Base-by-base conservation (phyloP, 2,888 invertebrate genomes). In the Papilio elwesi region DNA sequence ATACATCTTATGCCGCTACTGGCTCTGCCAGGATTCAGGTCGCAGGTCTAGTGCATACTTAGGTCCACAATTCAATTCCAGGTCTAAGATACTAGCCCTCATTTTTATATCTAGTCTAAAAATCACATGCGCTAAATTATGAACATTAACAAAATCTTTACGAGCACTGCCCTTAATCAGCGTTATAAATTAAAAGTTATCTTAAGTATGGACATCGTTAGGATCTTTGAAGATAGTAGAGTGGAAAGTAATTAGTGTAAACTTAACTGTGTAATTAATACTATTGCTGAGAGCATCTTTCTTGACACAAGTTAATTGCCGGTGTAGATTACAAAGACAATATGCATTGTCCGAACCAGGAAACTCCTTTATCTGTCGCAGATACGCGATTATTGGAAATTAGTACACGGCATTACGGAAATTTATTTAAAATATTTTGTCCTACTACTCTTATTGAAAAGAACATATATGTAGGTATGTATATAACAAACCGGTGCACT, bases 171-270 rank as follows among this genome's bases (percentile, higher is more conserved):
- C 65, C 70, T 57, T 71, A 71, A 70, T 55, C 55, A 55, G 48
- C 15, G 59, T 59, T 66, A 73, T 69, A 57, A 69, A 69, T 73
- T 73, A 59, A 55, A 70, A 15, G 13, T 67, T 74, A 74, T 74
- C 73, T 74, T 70, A 70, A 74, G 53, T 67, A 70, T 10, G 1
- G 26, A 49, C 53, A 52, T 67, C 73, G 43, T 74, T 74, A 70
- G 66, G 53, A 67, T 74, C 73, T 48, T 69, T 62, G 70, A 62
- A 67, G 53, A 70, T 70, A 63, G 53, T 67, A 53, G 52, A 66
- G 62, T 59, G 65, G 65, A 11, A 66, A 52, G 51, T 68, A 74
- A 74, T 74, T 74, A 70, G 53, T 57, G 53, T 70, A 16, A 69
- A 57, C 9, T 62, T 16, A 36, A 51, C 49, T 57, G n/a, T 64